A percentile compares a stretch with the other conserved stretches of the same genome.
Conservation (phyloP, 2,888 invertebrate species). For the Sarcophaga variegata region DNA sequence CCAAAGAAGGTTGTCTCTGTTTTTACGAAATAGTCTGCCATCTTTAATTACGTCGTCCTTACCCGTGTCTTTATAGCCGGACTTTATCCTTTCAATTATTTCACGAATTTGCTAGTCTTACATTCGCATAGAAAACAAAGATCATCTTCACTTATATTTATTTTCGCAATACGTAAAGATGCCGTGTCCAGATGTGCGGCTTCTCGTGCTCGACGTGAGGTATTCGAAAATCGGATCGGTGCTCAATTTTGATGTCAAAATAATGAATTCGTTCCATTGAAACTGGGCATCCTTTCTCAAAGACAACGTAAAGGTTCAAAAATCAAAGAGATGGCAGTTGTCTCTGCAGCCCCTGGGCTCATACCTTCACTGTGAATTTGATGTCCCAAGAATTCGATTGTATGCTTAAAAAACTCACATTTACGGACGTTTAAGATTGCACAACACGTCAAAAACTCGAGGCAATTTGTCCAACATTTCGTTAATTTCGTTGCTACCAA, state of each 20-base stretch:
- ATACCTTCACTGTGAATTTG: no score
- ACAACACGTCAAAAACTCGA: no score
- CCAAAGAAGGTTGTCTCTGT: neutral
- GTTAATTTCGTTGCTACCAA: no score
- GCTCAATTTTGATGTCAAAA: constrained; percentile 5
- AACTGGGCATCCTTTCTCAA: no score
- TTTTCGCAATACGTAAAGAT: constrained; percentile 40
- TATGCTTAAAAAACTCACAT: no score
- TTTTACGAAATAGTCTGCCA: constrained; percentile 24
- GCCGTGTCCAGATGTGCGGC: constrained; percentile 21
- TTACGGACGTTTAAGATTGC: no score
- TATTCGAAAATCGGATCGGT: constrained; percentile 36
- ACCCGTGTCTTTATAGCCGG: neutral
- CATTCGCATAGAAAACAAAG: constrained; percentile 47
- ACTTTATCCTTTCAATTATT: neutral
- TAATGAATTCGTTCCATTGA: neutral
- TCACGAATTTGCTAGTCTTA: constrained; percentile 16
- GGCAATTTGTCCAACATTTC: no score
- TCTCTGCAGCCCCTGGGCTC: no score
- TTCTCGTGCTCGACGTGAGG: constrained; percentile 51
- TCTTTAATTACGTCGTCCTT: constrained; percentile 27
- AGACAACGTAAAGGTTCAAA: no score
- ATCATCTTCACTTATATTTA: constrained; percentile 30
- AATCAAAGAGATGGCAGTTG: no score
- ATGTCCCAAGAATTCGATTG: no score